phyloP scores from a whole-genome alignment of 2,888 invertebrate genomes.

The Drosophila niveifrons region DNA sequence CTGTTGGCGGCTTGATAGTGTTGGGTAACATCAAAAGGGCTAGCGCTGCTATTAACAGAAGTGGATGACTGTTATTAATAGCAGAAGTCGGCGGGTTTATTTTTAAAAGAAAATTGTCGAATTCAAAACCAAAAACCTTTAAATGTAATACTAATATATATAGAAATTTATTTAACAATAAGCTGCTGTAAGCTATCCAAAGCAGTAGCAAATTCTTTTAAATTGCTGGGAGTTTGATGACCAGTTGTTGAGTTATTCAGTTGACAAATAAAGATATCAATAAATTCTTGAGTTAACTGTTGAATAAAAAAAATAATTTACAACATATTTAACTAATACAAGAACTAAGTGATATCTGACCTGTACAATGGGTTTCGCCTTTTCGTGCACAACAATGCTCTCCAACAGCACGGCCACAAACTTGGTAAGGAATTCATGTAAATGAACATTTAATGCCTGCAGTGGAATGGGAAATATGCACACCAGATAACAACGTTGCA shows the following conservation, averaged over 20 bases:
- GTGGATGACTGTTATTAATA: background rate
- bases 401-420: constrained; percentile 79
- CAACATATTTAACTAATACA: background rate
- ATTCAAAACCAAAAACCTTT: background rate
- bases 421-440: constrained; percentile 77
- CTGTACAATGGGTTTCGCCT: constrained; percentile 47
- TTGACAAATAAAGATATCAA: constrained; percentile 70
- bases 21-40: background rate
- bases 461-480: constrained; percentile 77
- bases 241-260: constrained; percentile 38
- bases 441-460: constrained; percentile 68
- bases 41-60: background rate
- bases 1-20: constrained; percentile 28
- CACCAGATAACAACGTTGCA: constrained; percentile 81
- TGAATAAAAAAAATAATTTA: background rate
- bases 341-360: constrained; percentile 45
- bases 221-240: constrained; percentile 14
- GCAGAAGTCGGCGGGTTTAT: background rate
- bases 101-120: background rate
- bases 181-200: constrained; percentile 40
- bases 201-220: constrained; percentile 50
- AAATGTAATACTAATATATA: background rate
- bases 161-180: constrained; percentile 36
- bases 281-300: constrained; percentile 62
- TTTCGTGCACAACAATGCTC: constrained; percentile 63